Percentiles rank a stretch among this genome's conserved stretches.
phyloP scores from a whole-genome alignment of 2,797 vertebrate genomes.

The Haliaeetus vocifer region DNA sequence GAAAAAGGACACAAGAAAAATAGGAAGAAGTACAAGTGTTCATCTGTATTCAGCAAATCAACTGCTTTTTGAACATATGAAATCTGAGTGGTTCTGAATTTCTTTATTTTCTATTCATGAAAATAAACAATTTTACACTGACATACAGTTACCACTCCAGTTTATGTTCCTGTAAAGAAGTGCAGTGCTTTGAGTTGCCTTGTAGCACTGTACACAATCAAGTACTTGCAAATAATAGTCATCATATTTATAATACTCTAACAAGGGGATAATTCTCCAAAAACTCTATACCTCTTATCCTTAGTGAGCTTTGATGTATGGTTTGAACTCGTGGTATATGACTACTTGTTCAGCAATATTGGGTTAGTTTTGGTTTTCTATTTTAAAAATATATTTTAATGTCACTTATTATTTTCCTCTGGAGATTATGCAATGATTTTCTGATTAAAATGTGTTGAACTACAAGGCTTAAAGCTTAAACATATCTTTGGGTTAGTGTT shows the following conservation, averaged over 20 bases:
- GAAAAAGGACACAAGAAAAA: background rate
- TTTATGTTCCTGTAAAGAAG: background rate
- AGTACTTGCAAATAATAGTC: constrained; percentile 1
- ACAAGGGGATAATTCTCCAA: background rate
- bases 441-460: background rate
- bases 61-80: background rate
- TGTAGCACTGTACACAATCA: background rate
- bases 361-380: background rate
- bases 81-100: background rate
- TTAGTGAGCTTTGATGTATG: background rate
- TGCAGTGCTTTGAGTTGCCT: background rate
- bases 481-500: background rate
- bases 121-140: background rate
- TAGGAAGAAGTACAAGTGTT: background rate
- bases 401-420: background rate
- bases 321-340: background rate
- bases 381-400: background rate
- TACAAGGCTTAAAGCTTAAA: background rate
- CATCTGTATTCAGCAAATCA: constrained; percentile 9
- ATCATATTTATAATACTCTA: background rate
- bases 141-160: background rate
- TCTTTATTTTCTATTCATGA: background rate
- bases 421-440: background rate
- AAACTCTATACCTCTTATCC: background rate
- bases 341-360: background rate